Percentiles rank a stretch among this genome's conserved stretches.
phyloP scores from a whole-genome alignment of 2,113 vertebrate species.

The Guaruba guarouba region DNA sequence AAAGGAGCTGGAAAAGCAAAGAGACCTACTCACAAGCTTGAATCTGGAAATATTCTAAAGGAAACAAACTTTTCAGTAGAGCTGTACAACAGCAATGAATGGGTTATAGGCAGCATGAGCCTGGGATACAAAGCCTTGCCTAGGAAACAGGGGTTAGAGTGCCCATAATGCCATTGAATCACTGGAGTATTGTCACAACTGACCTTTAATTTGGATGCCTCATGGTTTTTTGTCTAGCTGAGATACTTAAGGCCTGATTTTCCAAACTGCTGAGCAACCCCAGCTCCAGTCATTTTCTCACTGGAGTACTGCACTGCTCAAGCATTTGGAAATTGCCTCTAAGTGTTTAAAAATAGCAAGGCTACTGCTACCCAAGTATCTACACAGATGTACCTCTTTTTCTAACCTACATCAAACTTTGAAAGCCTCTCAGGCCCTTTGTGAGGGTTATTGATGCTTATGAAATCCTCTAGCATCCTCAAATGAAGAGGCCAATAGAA shows the following conservation, averaged over 20 bases:
- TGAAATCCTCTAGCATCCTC: not conserved
- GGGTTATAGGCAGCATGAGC: not conserved
- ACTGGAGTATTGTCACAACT: not conserved
- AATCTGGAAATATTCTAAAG: not conserved
- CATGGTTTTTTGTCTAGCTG: not conserved
- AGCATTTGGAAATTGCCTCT: not conserved
- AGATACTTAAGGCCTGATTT: not conserved
- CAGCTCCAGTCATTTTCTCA: not conserved
- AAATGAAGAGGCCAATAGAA: not conserved
- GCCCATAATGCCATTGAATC: not conserved
- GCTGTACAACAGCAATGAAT: not conserved
- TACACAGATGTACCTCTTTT: not conserved
- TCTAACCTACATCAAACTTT: not conserved
- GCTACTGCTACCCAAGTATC: not conserved
- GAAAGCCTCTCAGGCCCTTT: not conserved
- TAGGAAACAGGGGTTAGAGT: not conserved
- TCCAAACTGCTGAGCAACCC: not conserved
- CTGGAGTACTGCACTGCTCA: not conserved
- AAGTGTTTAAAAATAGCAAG: not conserved
- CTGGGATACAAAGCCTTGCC: not conserved
- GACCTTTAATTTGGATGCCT: not conserved
- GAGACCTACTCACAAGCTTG: not conserved
- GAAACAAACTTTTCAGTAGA: not conserved
- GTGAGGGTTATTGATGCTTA: not conserved
- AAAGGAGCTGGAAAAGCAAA: constrained; percentile 14